Evolutionary conservation across 2,113 vertebrate genomes (phyloP).

Genomic region (Heptranchias perlo): DNA sequence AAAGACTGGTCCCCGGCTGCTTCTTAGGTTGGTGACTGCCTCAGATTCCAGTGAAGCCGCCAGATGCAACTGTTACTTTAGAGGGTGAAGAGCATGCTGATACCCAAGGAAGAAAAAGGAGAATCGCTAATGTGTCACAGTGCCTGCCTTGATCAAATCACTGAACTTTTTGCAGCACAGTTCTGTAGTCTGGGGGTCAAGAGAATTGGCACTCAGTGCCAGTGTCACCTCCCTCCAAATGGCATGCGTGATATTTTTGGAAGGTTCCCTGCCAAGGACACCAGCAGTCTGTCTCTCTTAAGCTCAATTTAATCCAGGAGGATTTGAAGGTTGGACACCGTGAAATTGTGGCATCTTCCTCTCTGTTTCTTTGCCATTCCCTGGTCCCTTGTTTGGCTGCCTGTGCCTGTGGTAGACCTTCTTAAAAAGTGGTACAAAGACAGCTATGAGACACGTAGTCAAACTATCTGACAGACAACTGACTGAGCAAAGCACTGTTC

Average conservation of each 20-base stretch:
- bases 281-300: too few relatives aligned
- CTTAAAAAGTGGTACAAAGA: not conserved
- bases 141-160: too few relatives aligned
- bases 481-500: not conserved
- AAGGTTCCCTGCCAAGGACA: not conserved
- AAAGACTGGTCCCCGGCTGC: too few relatives aligned
- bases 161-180: not conserved
- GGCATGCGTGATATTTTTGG: too few relatives aligned
- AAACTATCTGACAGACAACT: not conserved
- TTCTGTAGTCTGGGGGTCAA: not conserved
- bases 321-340: not conserved
- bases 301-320: not conserved
- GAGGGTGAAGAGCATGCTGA: too few relatives aligned
- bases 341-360: not conserved
- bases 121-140: too few relatives aligned
- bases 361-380: not conserved
- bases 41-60: too few relatives aligned
- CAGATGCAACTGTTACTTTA: too few relatives aligned
- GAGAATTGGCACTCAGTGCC: not conserved
- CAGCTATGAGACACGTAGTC: not conserved
- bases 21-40: too few relatives aligned
- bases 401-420: not conserved
- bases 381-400: not conserved
- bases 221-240: too few relatives aligned
- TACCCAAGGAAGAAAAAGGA: too few relatives aligned